Base-by-base conservation (phyloP, 2,113 vertebrate species). In the Balaeniceps rex region DNA sequence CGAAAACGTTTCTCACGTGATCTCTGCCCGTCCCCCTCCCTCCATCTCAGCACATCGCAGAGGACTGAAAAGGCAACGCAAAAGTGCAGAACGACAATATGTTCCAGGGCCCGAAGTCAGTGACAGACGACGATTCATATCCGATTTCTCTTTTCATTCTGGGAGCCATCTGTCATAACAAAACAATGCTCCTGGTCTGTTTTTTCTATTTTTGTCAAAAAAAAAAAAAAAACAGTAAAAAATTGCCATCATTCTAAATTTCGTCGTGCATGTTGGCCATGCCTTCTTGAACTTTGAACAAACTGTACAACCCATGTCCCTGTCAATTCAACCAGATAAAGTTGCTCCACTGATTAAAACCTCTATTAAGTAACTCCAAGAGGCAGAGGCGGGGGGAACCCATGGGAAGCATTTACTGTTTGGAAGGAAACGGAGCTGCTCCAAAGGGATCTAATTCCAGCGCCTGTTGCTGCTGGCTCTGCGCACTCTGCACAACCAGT, bases 371-470 rank as follows among this genome's bases (percentile, higher is more conserved):
- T 23, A 66, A 94, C 58, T 58, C 1, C 0, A 58, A 76, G 55
- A 77, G n/a, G 42, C 4, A 10, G 42, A 40, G 11, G 17, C n/a
- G 26, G 26, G 31, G 17, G 36, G 14, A 78, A 42, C 46, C 84
- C 49, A 2, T 1, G 17, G n/a, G 90, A 96, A 97, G 84, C 54
- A 74, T 96, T 98, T 98, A 99, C 96, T 99, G 99, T 97, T 99
- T 99, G 23, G 99, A 99, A 97, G 99, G 99, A 95, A 99, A 99
- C 0, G 99, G 99, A 61, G 99, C 99, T 2, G 99, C 99, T 92
- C 99, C 99, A n/a, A 99, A 99, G 10, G 99, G 99, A 97, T 99
- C 99, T 21, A 99, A 96, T 84, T 99, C 99, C 11, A 98, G 96
- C 1, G 97, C 33, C 60, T 97, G 98, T 36, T 97, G 91, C 42